These are phyloP conservation scores for Drosophila villosipedis DNA, from an alignment of 2,888 invertebrate genomes.

Conservation along the genomic window DNA sequence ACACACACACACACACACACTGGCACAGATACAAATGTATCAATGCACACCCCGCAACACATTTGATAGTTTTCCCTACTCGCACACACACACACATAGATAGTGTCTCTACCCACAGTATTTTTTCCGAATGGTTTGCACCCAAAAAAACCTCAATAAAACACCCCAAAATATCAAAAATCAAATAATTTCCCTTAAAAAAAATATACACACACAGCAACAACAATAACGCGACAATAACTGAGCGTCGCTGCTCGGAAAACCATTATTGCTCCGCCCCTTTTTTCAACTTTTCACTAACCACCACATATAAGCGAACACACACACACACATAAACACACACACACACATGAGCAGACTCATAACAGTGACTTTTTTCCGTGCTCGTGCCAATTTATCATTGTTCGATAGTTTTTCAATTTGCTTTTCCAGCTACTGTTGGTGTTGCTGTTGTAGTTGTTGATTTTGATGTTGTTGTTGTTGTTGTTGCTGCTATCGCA, in stretches of 20 bases:
- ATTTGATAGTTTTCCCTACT: conserved; percentile 71
- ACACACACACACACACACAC: conserved; percentile 46
- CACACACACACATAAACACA: conserved; percentile 22
- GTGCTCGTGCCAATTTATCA: conserved; percentile 79
- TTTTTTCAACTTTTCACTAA: conserved; percentile 76
- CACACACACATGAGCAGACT: conserved; percentile 19
- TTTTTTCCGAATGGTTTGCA: conserved; percentile 50
- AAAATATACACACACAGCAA: conserved; percentile 47
- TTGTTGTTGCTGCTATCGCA: conserved; percentile 22
- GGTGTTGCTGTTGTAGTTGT: conserved; percentile 6
- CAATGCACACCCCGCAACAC: conserved; percentile 60
- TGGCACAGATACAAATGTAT: conserved; percentile 30
- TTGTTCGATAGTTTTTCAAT: conserved; percentile 81
- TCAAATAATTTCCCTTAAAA: conserved; percentile 85
- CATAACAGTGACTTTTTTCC: conserved; percentile 45
- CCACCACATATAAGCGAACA: conserved; percentile 60
- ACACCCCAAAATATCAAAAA: conserved; percentile 85
- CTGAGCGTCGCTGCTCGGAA: conserved; percentile 72
- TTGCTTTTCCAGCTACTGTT: conserved; percentile 66
- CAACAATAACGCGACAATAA: conserved; percentile 55
- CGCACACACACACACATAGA: conserved; percentile 23
- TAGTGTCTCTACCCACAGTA: conserved; percentile 53
- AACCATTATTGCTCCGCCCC: conserved; percentile 84
- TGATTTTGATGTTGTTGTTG: not conserved
- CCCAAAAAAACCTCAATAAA: conserved; percentile 82